These are phyloP conservation scores for Cheirogaleus medius DNA, from an alignment of 2,113 vertebrate genomes.

Conservation along the genomic window DNA sequence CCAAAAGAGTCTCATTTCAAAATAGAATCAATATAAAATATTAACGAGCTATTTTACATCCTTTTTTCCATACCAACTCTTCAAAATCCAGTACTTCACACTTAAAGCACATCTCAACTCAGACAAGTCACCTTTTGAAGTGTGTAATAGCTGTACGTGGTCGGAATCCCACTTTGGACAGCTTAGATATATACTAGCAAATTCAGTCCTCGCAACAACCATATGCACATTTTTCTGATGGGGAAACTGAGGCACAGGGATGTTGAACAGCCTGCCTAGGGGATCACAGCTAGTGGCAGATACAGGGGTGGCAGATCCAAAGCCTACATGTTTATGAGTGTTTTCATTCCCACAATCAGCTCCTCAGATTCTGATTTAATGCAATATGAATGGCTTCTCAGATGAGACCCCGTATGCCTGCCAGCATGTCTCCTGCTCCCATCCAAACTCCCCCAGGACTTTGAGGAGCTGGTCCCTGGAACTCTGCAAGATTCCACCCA, in stretches of 20 bases:
- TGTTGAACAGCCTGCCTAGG: neutral
- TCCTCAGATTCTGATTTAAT: neutral
- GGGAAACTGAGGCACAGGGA: neutral
- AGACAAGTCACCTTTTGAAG: neutral
- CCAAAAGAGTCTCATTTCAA: neutral
- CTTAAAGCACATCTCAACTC: neutral
- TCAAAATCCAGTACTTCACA: neutral
- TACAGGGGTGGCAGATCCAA: neutral
- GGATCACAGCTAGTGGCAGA: too few species aligned
- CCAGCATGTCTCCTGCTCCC: neutral
- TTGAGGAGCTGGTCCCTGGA: neutral
- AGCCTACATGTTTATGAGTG: neutral
- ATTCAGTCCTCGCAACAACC: neutral
- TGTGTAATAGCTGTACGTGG: rapidly evolving
- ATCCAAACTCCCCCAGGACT: neutral
- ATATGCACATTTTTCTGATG: neutral
- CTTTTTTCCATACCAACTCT: neutral
- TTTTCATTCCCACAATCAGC: neutral
- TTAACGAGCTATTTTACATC: neutral
- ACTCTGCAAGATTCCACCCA: neutral
- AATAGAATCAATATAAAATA: neutral
- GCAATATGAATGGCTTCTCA: neutral
- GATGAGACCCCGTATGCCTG: rapidly evolving
- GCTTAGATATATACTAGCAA: neutral
- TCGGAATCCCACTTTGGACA: rapidly evolving